Evolutionary conservation across 2,888 invertebrate species (phyloP).

Genomic region (Andrena haemorrhoa): DNA sequence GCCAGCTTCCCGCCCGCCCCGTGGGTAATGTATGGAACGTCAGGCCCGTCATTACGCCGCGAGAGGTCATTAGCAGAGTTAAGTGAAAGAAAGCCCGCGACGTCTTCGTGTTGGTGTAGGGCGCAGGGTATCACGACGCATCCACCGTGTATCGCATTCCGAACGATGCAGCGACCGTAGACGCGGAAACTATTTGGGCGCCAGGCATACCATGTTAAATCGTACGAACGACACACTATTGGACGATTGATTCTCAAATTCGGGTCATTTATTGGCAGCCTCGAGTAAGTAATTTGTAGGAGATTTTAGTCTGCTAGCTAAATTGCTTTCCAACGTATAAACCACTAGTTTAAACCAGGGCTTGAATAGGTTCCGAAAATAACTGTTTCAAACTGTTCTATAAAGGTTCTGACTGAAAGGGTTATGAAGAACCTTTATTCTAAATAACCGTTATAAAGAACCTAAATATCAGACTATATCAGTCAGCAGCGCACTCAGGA

Average conservation of each 20-base stretch:
- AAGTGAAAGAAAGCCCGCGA: conserved; percentile 65
- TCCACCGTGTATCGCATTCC: conserved; percentile 16
- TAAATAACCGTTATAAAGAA: too few relatives aligned
- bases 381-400: too few relatives aligned
- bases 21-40: conserved; percentile 74
- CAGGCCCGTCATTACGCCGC: conserved; percentile 74
- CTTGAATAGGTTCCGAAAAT: too few relatives aligned
- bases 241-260: not conserved
- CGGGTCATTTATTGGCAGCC: not conserved
- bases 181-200: conserved; percentile 1
- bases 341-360: too few relatives aligned
- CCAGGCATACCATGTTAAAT: not conserved
- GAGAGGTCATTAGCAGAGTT: conserved; percentile 74
- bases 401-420: too few relatives aligned
- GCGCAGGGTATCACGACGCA: conserved; percentile 31
- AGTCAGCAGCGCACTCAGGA: too few relatives aligned
- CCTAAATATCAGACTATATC: too few relatives aligned
- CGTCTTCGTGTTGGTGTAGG: conserved; percentile 30
- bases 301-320: not conserved
- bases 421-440: too few relatives aligned
- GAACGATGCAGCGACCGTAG: not conserved
- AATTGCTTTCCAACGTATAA: too few relatives aligned
- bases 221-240: not conserved
- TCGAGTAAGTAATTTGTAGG: not conserved
- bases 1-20: conserved; percentile 20